Evolutionary conservation across 2,113 vertebrate species (phyloP).

Genomic region (Carassius carassius): DNA sequence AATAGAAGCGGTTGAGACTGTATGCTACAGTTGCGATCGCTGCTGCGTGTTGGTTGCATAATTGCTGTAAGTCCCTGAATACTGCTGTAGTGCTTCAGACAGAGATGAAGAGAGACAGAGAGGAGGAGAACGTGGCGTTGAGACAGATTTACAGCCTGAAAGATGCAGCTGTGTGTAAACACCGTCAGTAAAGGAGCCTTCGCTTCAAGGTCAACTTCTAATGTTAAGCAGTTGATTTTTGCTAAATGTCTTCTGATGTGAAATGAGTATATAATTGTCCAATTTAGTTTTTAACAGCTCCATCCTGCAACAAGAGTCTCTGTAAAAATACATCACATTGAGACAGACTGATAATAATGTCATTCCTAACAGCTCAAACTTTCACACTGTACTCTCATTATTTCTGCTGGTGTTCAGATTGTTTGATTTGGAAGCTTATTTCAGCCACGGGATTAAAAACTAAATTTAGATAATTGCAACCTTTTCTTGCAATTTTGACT

Average conservation of each 20-base stretch:
- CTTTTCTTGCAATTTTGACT: no score
- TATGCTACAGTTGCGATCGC: conserved; percentile 26
- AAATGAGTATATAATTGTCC: not conserved
- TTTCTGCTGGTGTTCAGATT: not conserved
- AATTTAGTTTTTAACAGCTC: not conserved
- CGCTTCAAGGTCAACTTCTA: not conserved
- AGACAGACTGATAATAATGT: not conserved
- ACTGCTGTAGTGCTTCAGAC: conserved; percentile 36
- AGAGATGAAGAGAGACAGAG: not conserved
- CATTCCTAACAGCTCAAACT: not conserved
- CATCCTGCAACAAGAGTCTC: not conserved
- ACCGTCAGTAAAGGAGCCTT: not conserved
- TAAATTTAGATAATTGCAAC: no score
- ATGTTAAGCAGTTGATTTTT: no score
- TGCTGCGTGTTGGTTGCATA: conserved; percentile 22
- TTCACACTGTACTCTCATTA: not conserved
- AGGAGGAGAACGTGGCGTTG: not conserved
- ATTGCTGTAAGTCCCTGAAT: conserved; percentile 36
- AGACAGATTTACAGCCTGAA: not conserved
- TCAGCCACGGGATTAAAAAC: no score
- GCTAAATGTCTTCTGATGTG: not conserved
- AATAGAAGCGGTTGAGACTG: not conserved
- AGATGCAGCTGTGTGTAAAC: not conserved
- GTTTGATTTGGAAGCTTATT: no score
- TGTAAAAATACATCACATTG: not conserved